Percentiles rank a stretch among this genome's conserved stretches.
Conservation (phyloP, 2,797 vertebrate genomes). For the Sebastes taczanowskii region DNA sequence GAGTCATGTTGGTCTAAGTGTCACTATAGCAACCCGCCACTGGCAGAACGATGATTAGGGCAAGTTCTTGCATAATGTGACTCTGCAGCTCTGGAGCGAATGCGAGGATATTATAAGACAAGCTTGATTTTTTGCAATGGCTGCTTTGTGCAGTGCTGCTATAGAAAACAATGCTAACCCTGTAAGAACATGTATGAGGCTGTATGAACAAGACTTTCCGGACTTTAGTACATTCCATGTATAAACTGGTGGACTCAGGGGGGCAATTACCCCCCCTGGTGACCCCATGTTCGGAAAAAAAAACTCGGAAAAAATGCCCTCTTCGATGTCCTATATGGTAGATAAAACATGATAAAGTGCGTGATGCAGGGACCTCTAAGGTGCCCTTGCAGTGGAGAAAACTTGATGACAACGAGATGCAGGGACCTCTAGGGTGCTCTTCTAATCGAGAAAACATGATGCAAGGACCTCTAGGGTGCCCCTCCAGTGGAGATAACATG, state of each 20-base stretch:
- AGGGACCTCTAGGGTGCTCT: too few relatives aligned
- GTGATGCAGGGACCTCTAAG: rapidly evolving
- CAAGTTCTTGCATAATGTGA: slow-evolving; percentile 52
- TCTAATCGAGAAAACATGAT: too few relatives aligned
- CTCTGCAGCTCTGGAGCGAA: slow-evolving; percentile 19
- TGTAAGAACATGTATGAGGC: slow-evolving; percentile 10
- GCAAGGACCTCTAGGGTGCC: rapidly evolving
- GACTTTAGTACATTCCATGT: neutral
- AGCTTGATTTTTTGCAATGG: neutral
- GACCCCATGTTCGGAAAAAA: neutral
- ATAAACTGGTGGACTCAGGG: neutral
- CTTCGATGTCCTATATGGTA: neutral
- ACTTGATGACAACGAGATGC: too few relatives aligned
- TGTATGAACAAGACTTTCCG: neutral
- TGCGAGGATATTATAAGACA: slow-evolving; percentile 18
- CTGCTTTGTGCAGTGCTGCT: slow-evolving; percentile 28
- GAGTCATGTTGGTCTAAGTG: slow-evolving; percentile 28
- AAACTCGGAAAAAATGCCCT: too few relatives aligned
- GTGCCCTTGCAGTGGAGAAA: too few relatives aligned
- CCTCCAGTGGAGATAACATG: neutral
- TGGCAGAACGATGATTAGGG: slow-evolving; percentile 39
- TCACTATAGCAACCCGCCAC: slow-evolving; percentile 58
- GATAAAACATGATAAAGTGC: neutral
- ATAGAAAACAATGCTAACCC: slow-evolving; percentile 24
- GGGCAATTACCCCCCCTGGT: neutral